phyloP scores from a whole-genome alignment of 2,888 invertebrate species.

The Rotaria socialis region DNA sequence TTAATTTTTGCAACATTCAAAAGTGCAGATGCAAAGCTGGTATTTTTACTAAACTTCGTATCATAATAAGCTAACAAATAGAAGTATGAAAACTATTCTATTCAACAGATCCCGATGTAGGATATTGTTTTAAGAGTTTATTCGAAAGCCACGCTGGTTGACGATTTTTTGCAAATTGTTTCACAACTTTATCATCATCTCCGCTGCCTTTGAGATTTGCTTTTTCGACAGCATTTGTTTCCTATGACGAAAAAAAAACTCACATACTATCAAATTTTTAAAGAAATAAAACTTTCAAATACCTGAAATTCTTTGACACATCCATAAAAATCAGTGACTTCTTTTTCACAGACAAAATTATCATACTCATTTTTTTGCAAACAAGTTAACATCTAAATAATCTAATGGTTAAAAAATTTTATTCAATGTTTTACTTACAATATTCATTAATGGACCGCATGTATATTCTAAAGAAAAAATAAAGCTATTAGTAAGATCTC shows the following conservation, averaged over 20 bases:
- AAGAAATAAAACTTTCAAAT: neutral
- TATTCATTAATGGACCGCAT: constrained; percentile 25
- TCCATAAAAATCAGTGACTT: constrained; percentile 6
- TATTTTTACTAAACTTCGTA: neutral
- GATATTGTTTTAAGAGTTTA: constrained; percentile 1
- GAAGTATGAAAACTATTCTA: neutral
- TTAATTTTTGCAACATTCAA: no score
- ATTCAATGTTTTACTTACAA: neutral
- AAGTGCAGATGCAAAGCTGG: no score
- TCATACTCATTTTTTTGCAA: neutral
- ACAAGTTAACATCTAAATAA: constrained; percentile 23
- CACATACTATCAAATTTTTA: neutral
- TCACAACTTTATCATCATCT: neutral
- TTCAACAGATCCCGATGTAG: neutral
- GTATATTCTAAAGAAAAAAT: neutral
- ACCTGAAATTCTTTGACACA: constrained; percentile 19
- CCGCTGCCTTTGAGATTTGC: neutral
- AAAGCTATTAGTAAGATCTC: no score
- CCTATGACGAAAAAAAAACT: neutral
- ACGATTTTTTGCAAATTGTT: constrained; percentile 6
- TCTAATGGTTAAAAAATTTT: neutral
- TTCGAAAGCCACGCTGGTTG: constrained; percentile 30
- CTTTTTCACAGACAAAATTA: constrained; percentile 28
- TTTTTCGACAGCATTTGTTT: neutral
- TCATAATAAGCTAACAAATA: neutral